phyloP scores from a whole-genome alignment of 2,888 invertebrate genomes.

The Tetragnatha montana region DNA sequence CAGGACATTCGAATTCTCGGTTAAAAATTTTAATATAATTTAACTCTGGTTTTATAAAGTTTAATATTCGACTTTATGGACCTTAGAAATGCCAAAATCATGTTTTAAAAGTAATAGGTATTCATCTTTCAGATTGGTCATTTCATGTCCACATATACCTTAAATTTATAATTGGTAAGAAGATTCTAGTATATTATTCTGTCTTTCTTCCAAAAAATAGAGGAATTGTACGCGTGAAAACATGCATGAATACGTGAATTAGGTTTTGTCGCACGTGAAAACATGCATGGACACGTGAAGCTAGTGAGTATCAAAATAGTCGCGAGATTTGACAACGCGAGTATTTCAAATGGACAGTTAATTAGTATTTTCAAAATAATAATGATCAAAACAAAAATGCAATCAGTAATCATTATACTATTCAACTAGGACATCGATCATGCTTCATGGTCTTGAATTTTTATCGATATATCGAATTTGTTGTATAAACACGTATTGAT shows the following conservation, averaged over 20 bases:
- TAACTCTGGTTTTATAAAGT: not conserved
- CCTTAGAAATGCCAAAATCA: no score
- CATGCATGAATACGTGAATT: slow-evolving; percentile 66
- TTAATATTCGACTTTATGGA: no score
- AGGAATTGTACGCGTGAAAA: slow-evolving; percentile 52
- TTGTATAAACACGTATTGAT: no score
- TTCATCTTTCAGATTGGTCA: not conserved
- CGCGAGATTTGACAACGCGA: slow-evolving; percentile 11
- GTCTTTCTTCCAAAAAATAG: not conserved
- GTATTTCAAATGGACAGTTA: not conserved
- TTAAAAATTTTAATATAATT: not conserved
- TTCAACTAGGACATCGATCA: no score
- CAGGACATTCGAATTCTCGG: not conserved
- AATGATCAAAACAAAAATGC: no score
- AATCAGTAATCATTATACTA: no score
- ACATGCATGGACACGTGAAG: slow-evolving; percentile 67
- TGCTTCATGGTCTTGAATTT: no score
- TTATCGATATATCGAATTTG: no score
- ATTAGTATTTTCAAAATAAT: not conserved
- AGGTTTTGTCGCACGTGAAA: slow-evolving; percentile 60
- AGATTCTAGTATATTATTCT: not conserved
- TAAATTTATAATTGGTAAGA: slow-evolving; percentile 9
- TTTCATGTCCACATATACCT: slow-evolving; percentile 16
- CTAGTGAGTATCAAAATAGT: slow-evolving; percentile 8
- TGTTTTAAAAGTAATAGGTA: not conserved